Conservation (phyloP, 2,113 vertebrate genomes). For the Elaphurus davidianus region DNA sequence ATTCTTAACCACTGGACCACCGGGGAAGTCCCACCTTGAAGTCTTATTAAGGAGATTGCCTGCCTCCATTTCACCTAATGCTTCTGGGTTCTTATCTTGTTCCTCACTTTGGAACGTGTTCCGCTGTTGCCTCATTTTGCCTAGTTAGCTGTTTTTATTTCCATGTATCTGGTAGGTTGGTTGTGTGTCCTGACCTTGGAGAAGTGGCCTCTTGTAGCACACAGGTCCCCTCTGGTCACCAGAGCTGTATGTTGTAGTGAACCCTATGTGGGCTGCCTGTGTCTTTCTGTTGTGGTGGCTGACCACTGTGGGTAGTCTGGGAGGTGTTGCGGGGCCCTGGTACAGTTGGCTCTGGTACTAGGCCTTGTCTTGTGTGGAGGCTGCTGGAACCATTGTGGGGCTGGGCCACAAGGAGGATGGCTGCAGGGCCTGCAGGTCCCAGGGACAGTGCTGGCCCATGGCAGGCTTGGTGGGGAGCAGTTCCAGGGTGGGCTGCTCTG, state of each 20-base stretch:
- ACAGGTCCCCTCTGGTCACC: not conserved
- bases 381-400: not conserved
- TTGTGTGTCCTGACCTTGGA: not conserved
- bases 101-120: not conserved
- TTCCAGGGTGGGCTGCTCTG: not conserved
- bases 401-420: not conserved
- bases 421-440: not conserved
- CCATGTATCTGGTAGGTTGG: not conserved
- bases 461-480: rapidly evolving
- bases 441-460: not conserved
- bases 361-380: not conserved
- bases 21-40: not conserved
- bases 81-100: not conserved
- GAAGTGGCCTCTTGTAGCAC: not conserved
- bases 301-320: not conserved
- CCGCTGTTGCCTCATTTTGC: not conserved
- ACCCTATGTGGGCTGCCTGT: not conserved
- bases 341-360: not conserved
- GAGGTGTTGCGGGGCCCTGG: not conserved
- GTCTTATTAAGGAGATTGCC: not conserved
- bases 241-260: not conserved
- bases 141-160: not conserved
- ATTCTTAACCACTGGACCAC: not conserved
- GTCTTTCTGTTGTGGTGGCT: not conserved
- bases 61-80: not conserved